Percentiles rank a stretch among this genome's conserved stretches.
Evolutionary conservation across 2,888 invertebrate species (phyloP).

Genomic region (Lingula anatina): DNA sequence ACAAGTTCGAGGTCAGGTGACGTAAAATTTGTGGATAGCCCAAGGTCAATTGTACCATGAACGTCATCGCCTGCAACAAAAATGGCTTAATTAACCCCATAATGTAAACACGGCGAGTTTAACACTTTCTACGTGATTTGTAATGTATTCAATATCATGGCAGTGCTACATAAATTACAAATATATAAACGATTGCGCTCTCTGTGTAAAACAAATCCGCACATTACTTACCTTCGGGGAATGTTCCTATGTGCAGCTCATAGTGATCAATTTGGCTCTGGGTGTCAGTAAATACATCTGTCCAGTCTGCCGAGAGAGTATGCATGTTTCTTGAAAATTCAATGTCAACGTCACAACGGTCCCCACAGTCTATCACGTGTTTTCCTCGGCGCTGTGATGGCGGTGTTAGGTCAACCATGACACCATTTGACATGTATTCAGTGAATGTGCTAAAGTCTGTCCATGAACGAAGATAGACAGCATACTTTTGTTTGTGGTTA

Average conservation of each 20-base stretch:
- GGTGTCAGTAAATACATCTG: constrained; percentile 1
- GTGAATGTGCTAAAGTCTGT: not conserved
- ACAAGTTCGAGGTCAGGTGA: too few species aligned
- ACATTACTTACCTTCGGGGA: constrained; percentile 6
- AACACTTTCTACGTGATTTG: too few species aligned
- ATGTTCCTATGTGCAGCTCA: constrained; percentile 7
- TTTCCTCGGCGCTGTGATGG: constrained; percentile 2
- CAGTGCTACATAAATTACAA: too few species aligned
- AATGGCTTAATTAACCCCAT: too few species aligned
- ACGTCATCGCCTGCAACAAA: constrained; percentile 13
- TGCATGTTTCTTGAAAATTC: not conserved
- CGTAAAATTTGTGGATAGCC: too few species aligned
- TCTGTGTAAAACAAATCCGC: too few species aligned
- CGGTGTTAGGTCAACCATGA: constrained; percentile 5
- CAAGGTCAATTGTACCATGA: too few species aligned
- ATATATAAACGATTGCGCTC: too few species aligned
- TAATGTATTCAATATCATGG: too few species aligned
- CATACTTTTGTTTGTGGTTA: not conserved
- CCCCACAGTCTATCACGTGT: not conserved
- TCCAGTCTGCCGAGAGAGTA: constrained; percentile 1
- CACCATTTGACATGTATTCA: not conserved
- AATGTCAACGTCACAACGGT: not conserved
- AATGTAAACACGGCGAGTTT: too few species aligned
- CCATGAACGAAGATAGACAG: constrained; percentile 4
- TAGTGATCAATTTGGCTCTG: constrained; percentile 2